phyloP scores from a whole-genome alignment of 2,797 vertebrate genomes.

The Danio aesculapii region DNA sequence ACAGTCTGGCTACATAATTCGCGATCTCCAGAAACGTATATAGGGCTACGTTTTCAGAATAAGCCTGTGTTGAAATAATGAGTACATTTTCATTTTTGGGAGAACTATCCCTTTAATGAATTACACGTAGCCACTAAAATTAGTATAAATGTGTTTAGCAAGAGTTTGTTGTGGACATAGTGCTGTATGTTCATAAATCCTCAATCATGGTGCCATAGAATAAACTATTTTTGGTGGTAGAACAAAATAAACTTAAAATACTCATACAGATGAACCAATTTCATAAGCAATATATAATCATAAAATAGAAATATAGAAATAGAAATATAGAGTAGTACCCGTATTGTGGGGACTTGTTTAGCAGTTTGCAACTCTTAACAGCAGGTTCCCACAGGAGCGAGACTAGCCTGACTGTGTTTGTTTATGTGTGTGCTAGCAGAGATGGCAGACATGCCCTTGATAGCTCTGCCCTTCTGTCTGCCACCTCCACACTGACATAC shows the following conservation, averaged over 20 bases:
- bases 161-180: too few relatives aligned
- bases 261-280: background rate
- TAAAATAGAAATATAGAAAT: background rate
- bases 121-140: too few relatives aligned
- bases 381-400: conserved; percentile 31
- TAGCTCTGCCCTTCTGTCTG: conserved; percentile 43
- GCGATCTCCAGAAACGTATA: too few relatives aligned
- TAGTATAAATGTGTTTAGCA: too few relatives aligned
- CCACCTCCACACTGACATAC: conserved; percentile 36
- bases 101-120: too few relatives aligned
- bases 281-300: background rate
- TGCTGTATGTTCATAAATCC: too few relatives aligned
- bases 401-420: conserved; percentile 35
- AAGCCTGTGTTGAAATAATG: too few relatives aligned
- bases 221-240: background rate
- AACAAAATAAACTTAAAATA: background rate
- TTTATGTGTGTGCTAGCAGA: background rate
- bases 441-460: conserved; percentile 35
- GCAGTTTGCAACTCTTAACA: background rate
- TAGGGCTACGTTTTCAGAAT: too few relatives aligned
- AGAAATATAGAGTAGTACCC: background rate
- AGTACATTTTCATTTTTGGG: too few relatives aligned
- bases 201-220: too few relatives aligned
- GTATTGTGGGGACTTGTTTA: too few relatives aligned
- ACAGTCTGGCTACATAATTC: too few relatives aligned